A percentile compares a stretch with the other conserved stretches of the same genome.
Evolutionary conservation across 37 sponge, comb jelly and placozoan species (phyloP).

Genomic region (Aphrocallistes beatrix): DNA sequence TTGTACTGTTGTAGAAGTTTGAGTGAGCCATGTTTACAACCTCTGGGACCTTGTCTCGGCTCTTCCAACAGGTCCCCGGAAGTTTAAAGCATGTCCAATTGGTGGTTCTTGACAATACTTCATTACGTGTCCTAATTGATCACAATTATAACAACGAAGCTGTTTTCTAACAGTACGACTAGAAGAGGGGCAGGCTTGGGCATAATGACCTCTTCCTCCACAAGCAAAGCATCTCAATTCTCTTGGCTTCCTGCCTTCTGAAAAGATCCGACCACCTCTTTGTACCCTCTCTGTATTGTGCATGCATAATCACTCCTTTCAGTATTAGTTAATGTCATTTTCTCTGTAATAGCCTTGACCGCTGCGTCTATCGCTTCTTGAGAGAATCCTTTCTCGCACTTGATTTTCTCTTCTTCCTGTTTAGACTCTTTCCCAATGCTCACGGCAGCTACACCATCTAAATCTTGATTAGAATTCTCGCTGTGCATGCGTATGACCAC

Average conservation of each 20-base stretch:
- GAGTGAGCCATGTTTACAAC: background rate
- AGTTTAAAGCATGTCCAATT: background rate
- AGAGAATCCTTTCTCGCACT: no score
- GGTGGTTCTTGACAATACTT: background rate
- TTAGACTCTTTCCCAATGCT: no score
- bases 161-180: background rate
- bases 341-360: no score
- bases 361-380: no score
- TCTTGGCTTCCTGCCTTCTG: background rate
- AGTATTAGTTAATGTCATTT: no score
- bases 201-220: slow-evolving; percentile 1
- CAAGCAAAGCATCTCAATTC: background rate
- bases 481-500: no score
- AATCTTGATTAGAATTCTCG: no score
- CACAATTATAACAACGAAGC: background rate
- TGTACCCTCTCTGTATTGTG: no score
- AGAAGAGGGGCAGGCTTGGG: background rate
- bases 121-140: slow-evolving; percentile 6
- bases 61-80: background rate
- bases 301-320: no score
- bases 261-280: no score
- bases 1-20: background rate
- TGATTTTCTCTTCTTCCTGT: no score
- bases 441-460: no score
- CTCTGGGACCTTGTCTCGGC: slow-evolving; percentile 13